Evolutionary conservation across 2,797 vertebrate species (phyloP).

Genomic region (Thripadectes ignobilis): DNA sequence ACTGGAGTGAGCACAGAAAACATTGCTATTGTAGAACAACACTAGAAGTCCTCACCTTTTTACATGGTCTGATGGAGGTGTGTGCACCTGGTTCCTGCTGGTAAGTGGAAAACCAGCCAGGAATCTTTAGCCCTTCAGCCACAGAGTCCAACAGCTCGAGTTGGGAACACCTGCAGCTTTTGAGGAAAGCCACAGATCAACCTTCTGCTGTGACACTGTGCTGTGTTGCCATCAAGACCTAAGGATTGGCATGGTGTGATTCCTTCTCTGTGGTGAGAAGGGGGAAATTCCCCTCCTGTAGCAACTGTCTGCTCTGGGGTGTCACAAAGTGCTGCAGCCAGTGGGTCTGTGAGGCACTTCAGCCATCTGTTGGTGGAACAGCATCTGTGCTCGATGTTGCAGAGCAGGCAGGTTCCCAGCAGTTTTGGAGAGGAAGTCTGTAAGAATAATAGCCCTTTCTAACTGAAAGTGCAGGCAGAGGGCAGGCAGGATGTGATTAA

Average conservation of each 20-base stretch:
- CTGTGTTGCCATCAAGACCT: neutral
- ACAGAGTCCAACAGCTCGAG: neutral
- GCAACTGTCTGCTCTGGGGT: neutral
- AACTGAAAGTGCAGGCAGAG: conserved; percentile 1
- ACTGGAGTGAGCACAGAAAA: neutral
- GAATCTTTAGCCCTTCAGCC: neutral
- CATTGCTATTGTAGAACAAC: neutral
- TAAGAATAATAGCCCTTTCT: conserved; percentile 3
- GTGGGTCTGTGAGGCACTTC: neutral
- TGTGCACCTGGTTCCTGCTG: neutral
- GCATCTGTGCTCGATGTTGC: neutral
- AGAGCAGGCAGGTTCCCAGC: neutral
- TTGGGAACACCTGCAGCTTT: neutral
- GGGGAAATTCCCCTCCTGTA: neutral
- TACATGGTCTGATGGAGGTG: neutral
- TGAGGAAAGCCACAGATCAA: neutral
- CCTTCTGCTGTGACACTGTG: neutral
- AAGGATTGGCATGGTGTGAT: neutral
- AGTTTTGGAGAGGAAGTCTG: neutral
- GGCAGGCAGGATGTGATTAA: conserved; percentile 57
- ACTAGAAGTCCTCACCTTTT: neutral
- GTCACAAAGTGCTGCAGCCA: neutral
- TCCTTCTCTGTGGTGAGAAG: neutral
- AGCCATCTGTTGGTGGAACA: conserved; percentile 35
- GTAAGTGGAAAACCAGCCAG: neutral